Base-by-base conservation (phyloP, 2,113 vertebrate genomes). In the Mesocricetus auratus region DNA sequence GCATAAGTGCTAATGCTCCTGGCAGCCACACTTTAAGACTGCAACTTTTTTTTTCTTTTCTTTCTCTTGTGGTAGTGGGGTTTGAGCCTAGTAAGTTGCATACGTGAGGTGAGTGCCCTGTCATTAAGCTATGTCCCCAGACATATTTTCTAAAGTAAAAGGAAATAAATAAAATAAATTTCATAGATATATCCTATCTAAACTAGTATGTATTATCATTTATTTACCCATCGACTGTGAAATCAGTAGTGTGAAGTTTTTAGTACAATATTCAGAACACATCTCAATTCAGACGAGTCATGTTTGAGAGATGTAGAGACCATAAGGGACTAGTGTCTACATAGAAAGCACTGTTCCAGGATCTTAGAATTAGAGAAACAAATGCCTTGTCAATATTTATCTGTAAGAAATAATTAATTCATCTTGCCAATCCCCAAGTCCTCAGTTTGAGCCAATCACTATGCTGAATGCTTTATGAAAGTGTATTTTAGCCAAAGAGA, bases 121-220 rank as follows among this genome's bases (percentile, higher is more conserved):
- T 21, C 53, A 82, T 22, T 58, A n/a, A 58, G 36, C 53, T n/a
- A 33, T 47, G 12, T 4, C 36, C 9, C 21, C 21, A 73, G 21
- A 21, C 36, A 58, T 82, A 29, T 22, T 64, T 85, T 85, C 29
- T 16, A 64, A 83, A 45, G 26, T 39, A 90, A 24, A 81, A 47
- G 36, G 73, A 56, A 87, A 86, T 22, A 64, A 50, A 21, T 13
- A 16, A 95, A 95, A 83, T 73, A 42, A 58, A 94, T 71, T 47
- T 74, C 62, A 85, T 71, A 15, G 94, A 42, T 42, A 29, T 19
- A 47, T 74, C 64, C 87, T 95, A 74, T 62, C 53, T n/a, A 81
- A 91, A 26, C 39, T 4, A 77, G 77, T 94, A 68, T 36, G 58
- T 53, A 62, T 91, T 68, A 60, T n/a, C 64, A 75, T 83, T 81